These are phyloP conservation scores for Zaprionus camerounensis DNA, from an alignment of 1,140 invertebrate species.

Conservation along the genomic window DNA sequence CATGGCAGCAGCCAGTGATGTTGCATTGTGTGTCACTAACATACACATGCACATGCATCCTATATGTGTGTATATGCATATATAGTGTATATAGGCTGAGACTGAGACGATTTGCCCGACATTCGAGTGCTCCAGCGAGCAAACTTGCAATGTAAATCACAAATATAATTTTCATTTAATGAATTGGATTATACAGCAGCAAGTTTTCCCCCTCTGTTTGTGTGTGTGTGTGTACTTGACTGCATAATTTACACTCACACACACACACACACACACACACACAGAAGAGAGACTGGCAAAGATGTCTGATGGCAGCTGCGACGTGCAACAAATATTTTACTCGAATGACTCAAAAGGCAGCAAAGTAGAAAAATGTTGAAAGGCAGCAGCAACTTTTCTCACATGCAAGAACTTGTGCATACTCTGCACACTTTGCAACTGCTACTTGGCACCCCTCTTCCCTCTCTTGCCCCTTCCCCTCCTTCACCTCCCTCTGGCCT, in stretches of 20 bases:
- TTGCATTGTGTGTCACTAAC: constrained; percentile 7
- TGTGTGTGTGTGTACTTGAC: constrained; percentile 16
- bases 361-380: constrained; percentile 70
- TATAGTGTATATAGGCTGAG: not conserved
- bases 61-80: not conserved
- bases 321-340: constrained; percentile 62
- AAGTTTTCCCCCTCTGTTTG: constrained; percentile 22
- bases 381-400: constrained; percentile 45
- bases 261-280: constrained; percentile 11
- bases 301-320: constrained; percentile 30
- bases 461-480: not conserved
- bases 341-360: constrained; percentile 64
- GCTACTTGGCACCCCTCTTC: not conserved
- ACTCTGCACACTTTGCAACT: constrained; percentile 16
- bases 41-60: not conserved
- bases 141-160: constrained; percentile 78
- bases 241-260: constrained; percentile 32
- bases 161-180: constrained; percentile 80
- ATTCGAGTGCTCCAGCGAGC: constrained; percentile 32
- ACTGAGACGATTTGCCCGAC: constrained; percentile 14
- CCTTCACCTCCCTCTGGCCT: not conserved
- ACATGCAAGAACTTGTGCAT: constrained; percentile 54
- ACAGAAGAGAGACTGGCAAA: constrained; percentile 6
- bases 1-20: not conserved
- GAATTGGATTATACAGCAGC: constrained; percentile 69